phyloP scores from a whole-genome alignment of 2,888 invertebrate genomes.

The Troilus luridus region DNA sequence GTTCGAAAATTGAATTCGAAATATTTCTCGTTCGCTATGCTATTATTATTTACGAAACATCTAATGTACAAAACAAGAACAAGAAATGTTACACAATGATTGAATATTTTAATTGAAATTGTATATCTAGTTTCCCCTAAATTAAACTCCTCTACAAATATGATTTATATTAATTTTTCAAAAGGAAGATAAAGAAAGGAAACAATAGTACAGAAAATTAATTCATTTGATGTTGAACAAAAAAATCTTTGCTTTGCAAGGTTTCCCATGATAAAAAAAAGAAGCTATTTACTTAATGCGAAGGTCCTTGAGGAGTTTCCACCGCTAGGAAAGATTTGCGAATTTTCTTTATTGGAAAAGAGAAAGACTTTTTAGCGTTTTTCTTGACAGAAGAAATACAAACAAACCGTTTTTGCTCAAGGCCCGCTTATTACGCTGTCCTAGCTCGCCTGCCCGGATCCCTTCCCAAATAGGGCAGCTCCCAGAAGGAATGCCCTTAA shows the following conservation, averaged over 20 bases:
- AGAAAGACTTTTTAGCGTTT: not conserved
- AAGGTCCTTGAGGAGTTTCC: not conserved
- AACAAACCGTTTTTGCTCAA: constrained; percentile 36
- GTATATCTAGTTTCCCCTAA: not conserved
- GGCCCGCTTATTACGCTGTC: constrained; percentile 4
- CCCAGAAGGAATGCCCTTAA: constrained; percentile 15
- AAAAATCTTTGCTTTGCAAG: not conserved
- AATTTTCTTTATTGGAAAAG: constrained; percentile 38
- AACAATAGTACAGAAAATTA: not conserved
- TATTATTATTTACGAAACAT: too few relatives aligned
- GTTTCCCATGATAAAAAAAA: not conserved
- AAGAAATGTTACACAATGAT: not conserved
- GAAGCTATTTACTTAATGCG: constrained; percentile 9
- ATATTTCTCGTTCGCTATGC: too few relatives aligned
- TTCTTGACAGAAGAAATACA: constrained; percentile 33
- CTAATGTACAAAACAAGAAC: not conserved
- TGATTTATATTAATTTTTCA: not conserved
- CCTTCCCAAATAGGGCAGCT: constrained; percentile 13
- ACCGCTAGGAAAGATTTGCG: constrained; percentile 3
- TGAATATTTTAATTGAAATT: not conserved
- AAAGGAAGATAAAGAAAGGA: not conserved
- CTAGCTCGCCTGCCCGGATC: not conserved
- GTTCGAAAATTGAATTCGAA: too few relatives aligned
- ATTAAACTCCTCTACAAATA: not conserved
- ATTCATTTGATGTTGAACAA: not conserved